Evolutionary conservation across 2,113 vertebrate genomes (phyloP).

Genomic region (Gnathonemus echidnorhynchus): DNA sequence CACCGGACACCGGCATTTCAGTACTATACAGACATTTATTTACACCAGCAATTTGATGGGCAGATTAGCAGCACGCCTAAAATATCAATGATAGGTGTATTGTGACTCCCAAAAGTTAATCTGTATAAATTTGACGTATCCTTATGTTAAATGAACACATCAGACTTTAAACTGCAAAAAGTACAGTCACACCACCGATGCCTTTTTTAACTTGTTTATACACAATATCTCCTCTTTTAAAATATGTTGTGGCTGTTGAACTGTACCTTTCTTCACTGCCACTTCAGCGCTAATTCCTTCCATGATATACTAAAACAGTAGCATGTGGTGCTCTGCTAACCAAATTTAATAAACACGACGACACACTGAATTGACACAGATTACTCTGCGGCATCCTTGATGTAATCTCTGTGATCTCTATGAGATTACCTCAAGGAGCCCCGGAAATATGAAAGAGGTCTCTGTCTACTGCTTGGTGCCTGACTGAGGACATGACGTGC

Average conservation of each 20-base stretch:
- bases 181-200: neutral
- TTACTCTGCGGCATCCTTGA: neutral
- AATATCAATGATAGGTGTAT: neutral
- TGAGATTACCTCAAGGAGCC: conserved; percentile 8
- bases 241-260: neutral
- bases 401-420: neutral
- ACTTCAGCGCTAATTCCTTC: neutral
- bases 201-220: neutral
- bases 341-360: neutral
- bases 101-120: neutral
- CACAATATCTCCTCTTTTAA: neutral
- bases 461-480: neutral
- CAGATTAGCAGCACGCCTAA: neutral
- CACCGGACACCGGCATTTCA: too few species aligned
- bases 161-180: too few species aligned
- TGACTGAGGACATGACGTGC: neutral
- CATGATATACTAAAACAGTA: neutral
- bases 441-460: conserved; percentile 1
- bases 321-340: neutral
- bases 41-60: neutral
- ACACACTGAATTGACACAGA: neutral
- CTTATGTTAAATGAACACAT: neutral
- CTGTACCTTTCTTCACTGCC: neutral
- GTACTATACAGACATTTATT: neutral
- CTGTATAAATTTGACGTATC: neutral